These are phyloP conservation scores for Myxocyprinus asiaticus DNA, from an alignment of 2,113 vertebrate species.

Conservation along the genomic window DNA sequence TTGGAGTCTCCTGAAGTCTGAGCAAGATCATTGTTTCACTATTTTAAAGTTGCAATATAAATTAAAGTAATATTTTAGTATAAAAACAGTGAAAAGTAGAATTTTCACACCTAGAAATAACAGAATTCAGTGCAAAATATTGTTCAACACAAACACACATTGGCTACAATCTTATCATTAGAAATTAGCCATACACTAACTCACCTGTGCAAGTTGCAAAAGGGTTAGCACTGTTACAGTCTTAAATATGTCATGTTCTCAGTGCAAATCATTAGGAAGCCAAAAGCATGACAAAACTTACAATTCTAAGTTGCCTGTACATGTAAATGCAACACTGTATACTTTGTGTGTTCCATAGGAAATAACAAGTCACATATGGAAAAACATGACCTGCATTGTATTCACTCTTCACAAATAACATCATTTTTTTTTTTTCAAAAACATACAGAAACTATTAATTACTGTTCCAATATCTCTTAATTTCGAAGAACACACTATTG, in stretches of 20 bases:
- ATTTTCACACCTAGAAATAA: too few species aligned
- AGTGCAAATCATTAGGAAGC: constrained; percentile 2
- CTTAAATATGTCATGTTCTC: not conserved
- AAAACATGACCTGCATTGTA: not conserved
- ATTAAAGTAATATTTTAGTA: too few species aligned
- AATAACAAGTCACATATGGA: not conserved
- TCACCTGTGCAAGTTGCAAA: constrained; percentile 52
- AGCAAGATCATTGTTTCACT: too few species aligned
- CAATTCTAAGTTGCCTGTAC: not conserved
- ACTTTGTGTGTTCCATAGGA: not conserved
- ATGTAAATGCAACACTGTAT: constrained; percentile 33
- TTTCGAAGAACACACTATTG: constrained; percentile 1
- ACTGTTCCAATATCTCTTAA: not conserved
- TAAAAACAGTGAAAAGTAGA: too few species aligned
- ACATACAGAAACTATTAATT: not conserved
- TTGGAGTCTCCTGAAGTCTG: too few species aligned
- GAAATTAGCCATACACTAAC: not conserved
- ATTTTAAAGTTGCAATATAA: too few species aligned
- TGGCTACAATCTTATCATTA: constrained; percentile 15
- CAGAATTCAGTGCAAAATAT: constrained; percentile 27
- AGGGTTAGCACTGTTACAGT: constrained; percentile 45
- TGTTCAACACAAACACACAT: constrained; percentile 16
- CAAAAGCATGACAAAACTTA: not conserved
- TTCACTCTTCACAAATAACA: constrained; percentile 12
- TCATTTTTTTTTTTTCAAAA: not conserved